Percentiles rank a stretch among this genome's conserved stretches.
phyloP scores from a whole-genome alignment of 2,113 vertebrate genomes.

The Candoia aspera region DNA sequence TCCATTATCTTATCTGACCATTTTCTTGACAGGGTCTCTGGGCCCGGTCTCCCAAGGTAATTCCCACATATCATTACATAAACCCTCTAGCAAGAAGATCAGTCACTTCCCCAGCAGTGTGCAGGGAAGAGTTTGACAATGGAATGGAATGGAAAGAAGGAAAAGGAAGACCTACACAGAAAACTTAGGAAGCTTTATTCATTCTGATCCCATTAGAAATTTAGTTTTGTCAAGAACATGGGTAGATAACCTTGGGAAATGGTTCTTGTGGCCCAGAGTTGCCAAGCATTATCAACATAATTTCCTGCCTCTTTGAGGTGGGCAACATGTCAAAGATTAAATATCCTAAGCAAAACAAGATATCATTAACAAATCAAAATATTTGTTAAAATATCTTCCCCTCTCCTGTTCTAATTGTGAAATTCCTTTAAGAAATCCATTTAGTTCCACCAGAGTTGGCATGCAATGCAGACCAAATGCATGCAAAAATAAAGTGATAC shows the following conservation, averaged over 20 bases:
- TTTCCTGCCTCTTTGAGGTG: background rate
- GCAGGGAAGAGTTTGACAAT: background rate
- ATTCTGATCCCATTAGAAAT: background rate
- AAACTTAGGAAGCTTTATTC: background rate
- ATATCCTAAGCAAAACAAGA: background rate
- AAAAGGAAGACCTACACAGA: background rate
- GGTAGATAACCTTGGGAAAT: background rate
- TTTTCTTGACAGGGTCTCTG: too few species aligned
- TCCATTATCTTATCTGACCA: too few species aligned
- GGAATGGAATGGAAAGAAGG: background rate
- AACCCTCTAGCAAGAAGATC: background rate
- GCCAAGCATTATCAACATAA: background rate
- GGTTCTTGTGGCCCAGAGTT: background rate
- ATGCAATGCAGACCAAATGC: background rate
- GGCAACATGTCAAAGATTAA: background rate
- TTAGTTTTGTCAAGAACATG: background rate
- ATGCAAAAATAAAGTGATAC: rapidly evolving
- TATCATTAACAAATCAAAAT: background rate
- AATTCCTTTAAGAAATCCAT: background rate
- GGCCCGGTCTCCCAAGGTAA: too few species aligned
- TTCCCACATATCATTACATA: too few species aligned
- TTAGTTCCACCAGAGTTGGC: background rate
- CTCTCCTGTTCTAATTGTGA: background rate
- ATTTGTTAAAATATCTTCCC: background rate
- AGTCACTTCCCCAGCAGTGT: background rate